Conservation (phyloP, 2,888 invertebrate species). For the Cephus spinipes region DNA sequence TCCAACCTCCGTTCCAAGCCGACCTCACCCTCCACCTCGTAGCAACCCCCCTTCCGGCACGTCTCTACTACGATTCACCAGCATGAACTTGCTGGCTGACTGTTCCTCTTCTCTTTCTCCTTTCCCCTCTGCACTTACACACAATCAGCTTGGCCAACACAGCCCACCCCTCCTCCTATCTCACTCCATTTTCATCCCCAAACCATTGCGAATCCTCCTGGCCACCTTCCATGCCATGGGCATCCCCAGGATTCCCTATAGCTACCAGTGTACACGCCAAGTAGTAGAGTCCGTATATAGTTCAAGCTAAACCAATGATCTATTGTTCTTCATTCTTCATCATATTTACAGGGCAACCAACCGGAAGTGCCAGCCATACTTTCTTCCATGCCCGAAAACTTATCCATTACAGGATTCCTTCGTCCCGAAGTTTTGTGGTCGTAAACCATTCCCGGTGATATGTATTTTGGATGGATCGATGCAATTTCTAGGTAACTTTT, state of each 20-base stretch:
- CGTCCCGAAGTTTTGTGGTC: neutral
- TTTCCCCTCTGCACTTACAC: slow-evolving; percentile 28
- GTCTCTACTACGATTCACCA: neutral
- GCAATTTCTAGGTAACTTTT: neutral
- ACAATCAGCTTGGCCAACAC: slow-evolving; percentile 36
- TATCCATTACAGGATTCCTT: slow-evolving; percentile 28
- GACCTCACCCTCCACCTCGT: slow-evolving; percentile 22
- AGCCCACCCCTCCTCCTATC: slow-evolving; percentile 16
- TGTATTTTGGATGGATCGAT: neutral
- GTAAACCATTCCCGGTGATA: neutral
- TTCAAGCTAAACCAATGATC: slow-evolving; percentile 9
- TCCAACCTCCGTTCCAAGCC: slow-evolving; percentile 42
- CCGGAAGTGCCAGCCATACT: neutral
- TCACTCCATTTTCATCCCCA: neutral
- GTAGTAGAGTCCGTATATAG: neutral
- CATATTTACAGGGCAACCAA: neutral
- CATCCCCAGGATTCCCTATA: neutral
- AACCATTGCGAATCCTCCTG: neutral
- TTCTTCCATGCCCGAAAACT: slow-evolving; percentile 15
- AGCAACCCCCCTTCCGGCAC: slow-evolving; percentile 14
- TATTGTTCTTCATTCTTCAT: slow-evolving; percentile 9
- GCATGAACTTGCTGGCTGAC: neutral
- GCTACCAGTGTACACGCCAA: neutral
- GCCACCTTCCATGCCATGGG: slow-evolving; percentile 3
- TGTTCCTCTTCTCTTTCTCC: slow-evolving; percentile 13